Evolutionary conservation across 2,888 invertebrate genomes (phyloP).

Genomic region (Masnerella sp.): DNA sequence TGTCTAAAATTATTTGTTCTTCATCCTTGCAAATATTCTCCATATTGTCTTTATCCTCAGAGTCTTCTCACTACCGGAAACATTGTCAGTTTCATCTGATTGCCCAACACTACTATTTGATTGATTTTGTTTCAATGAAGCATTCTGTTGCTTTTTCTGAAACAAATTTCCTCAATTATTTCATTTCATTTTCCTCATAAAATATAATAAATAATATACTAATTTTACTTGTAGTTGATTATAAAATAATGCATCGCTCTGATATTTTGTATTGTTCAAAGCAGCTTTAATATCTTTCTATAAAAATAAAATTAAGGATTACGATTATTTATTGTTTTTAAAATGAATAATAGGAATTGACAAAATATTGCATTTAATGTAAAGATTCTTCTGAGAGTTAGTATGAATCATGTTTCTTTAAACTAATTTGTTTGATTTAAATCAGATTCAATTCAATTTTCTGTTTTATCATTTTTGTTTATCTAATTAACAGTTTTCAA

Average conservation of each 20-base stretch:
- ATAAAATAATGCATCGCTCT: background rate
- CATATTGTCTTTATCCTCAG: background rate
- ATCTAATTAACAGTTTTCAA: too few relatives aligned
- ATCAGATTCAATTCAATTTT: too few relatives aligned
- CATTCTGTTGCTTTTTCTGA: background rate
- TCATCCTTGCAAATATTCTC: background rate
- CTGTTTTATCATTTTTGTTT: too few relatives aligned
- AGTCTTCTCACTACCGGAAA: background rate
- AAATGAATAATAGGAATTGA: too few relatives aligned
- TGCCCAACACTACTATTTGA: too few relatives aligned
- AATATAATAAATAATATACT: background rate
- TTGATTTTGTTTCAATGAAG: too few relatives aligned
- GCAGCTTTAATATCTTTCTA: background rate
- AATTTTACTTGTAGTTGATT: conserved; percentile 2
- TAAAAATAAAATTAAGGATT: background rate
- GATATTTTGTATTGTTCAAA: background rate
- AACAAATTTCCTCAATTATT: background rate
- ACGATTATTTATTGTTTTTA: too few relatives aligned
- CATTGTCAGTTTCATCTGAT: background rate
- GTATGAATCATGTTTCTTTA: too few relatives aligned
- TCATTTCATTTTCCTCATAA: background rate
- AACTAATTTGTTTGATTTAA: too few relatives aligned
- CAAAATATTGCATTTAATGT: too few relatives aligned
- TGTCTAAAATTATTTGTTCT: background rate
- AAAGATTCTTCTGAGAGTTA: too few relatives aligned